phyloP scores from a whole-genome alignment of 2,113 vertebrate species.

The Parotia lawesii region DNA sequence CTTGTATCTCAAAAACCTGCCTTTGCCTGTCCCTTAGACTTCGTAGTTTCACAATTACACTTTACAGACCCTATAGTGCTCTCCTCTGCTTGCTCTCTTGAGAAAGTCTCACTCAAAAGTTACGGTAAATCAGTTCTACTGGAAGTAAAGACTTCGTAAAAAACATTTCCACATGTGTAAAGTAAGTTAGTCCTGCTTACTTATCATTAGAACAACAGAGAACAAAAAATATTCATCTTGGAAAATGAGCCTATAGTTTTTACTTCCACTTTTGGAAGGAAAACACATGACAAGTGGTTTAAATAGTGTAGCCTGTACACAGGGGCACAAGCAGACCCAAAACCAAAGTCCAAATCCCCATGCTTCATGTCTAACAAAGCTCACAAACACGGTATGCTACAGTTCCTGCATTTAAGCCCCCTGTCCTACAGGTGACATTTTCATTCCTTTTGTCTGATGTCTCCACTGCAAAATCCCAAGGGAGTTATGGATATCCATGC shows the following conservation, averaged over 20 bases:
- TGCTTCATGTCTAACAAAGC: neutral
- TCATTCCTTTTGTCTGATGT: neutral
- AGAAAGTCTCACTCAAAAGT: neutral
- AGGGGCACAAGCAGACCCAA: neutral
- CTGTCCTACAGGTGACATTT: neutral
- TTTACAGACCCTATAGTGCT: neutral
- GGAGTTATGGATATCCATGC: rapidly evolving
- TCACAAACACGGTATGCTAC: neutral
- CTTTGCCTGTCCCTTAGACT: neutral
- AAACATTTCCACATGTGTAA: neutral
- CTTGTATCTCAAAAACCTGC: neutral
- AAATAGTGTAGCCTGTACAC: rapidly evolving
- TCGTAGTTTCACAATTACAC: neutral
- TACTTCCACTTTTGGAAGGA: neutral
- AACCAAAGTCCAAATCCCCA: neutral
- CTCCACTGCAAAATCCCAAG: neutral
- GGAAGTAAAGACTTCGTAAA: neutral
- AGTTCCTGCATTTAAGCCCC: neutral
- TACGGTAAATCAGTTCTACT: neutral
- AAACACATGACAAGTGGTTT: neutral
- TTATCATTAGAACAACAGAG: neutral
- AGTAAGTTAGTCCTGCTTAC: neutral
- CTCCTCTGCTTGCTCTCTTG: neutral
- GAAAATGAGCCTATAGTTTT: neutral
- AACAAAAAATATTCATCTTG: neutral